Evolutionary conservation across 2,113 vertebrate genomes (phyloP).

Genomic region (Megaceryle maxima): DNA sequence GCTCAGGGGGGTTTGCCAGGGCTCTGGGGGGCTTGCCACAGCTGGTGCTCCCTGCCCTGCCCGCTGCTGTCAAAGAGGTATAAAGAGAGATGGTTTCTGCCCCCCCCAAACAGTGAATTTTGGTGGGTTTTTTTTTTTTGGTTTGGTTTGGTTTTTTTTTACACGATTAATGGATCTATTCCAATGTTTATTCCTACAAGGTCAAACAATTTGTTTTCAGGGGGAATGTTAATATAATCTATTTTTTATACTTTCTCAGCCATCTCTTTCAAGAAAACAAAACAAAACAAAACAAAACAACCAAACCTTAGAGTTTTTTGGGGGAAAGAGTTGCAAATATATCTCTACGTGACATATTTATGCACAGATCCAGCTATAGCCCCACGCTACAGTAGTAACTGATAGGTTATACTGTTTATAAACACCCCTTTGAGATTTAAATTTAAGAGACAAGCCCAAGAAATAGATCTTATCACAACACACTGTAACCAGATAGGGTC

Average conservation of each 20-base stretch:
- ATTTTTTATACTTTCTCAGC: background rate
- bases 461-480: slow-evolving; percentile 32
- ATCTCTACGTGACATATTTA: background rate
- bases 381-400: background rate
- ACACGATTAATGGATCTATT: background rate
- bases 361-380: slow-evolving; percentile 16
- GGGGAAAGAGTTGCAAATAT: background rate
- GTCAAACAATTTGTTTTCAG: slow-evolving; percentile 12
- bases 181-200: background rate
- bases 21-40: background rate
- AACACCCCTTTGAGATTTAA: background rate
- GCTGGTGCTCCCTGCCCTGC: background rate
- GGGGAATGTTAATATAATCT: background rate
- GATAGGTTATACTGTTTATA: slow-evolving; percentile 21
- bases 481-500: background rate
- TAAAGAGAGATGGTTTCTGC: background rate
- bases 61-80: background rate
- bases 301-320: background rate
- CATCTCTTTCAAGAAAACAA: background rate
- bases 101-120: background rate
- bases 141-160: background rate
- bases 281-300: background rate
- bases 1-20: background rate
- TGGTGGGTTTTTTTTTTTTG: background rate
- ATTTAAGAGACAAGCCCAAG: slow-evolving; percentile 35